Percentiles rank a stretch among this genome's conserved stretches.
phyloP scores from a whole-genome alignment of 2,888 invertebrate species.

The Xylophagus ater region DNA sequence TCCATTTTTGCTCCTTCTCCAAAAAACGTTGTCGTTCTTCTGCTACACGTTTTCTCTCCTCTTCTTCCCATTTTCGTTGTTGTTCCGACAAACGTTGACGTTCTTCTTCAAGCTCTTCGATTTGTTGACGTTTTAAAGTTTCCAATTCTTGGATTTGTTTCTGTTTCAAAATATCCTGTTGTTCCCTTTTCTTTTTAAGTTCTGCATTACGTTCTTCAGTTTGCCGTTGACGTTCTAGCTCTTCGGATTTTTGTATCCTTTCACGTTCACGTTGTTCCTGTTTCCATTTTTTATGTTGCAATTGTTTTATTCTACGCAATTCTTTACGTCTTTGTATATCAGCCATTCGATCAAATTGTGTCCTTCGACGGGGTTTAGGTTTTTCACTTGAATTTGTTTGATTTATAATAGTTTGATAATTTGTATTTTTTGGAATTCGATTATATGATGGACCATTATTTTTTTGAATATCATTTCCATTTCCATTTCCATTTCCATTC shows the following conservation, averaged over 20 bases:
- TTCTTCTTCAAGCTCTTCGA: constrained; percentile 17
- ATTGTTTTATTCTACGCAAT: not conserved
- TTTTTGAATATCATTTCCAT: no score
- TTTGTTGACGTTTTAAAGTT: not conserved
- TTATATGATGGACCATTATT: no score
- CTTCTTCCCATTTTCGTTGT: constrained; percentile 24
- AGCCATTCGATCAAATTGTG: constrained; percentile 2
- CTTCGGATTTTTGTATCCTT: constrained; percentile 4
- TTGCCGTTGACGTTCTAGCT: constrained; percentile 4
- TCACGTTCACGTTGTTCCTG: constrained; percentile 8
- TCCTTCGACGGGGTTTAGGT: no score
- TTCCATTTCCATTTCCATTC: no score
- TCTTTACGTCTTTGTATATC: constrained; percentile 6
- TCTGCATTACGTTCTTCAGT: constrained; percentile 3
- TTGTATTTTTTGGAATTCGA: no score
- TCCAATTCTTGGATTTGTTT: constrained; percentile 3
- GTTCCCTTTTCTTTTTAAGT: not conserved
- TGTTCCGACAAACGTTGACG: constrained; percentile 27
- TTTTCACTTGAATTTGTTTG: no score
- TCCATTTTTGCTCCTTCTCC: constrained; percentile 25
- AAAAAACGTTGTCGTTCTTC: constrained; percentile 27
- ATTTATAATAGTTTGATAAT: no score
- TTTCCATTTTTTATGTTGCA: constrained; percentile 3
- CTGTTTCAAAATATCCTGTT: no score
- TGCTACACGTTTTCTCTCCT: constrained; percentile 4